Base-by-base conservation (phyloP, 2,113 vertebrate species). In the Acrocephalus arundinaceus region DNA sequence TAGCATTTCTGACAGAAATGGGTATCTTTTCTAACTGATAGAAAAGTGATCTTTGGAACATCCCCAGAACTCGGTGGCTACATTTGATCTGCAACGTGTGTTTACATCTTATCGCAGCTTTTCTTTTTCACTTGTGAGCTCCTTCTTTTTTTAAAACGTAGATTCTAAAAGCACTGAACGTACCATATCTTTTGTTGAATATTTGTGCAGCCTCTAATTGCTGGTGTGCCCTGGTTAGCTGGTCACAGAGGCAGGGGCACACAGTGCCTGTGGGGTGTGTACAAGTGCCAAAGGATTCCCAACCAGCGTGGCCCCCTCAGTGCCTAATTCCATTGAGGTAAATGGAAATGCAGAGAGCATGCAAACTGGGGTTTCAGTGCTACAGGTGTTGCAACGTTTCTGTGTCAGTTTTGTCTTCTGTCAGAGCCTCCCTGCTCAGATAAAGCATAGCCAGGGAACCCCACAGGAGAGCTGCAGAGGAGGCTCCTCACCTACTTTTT, bases 1-100 rank as follows among this genome's bases (percentile, higher is more conserved):
- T 71, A 95, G 79, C 79, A 51, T 97, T 97, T 96, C 92, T 97
- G 94, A 96, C 96, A 94, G 91, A 95, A 83, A 94, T 65, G 76
- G 31, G 71, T 91, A 67, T 91, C 87, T 95, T 94, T 94, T 82
- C 89, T 67, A 68, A 67, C 89, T 78, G 82, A 67, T 49, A 89
- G 80, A 83, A 91, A 83, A 91, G 57, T 30, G 37, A 49, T 96
- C 63, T 81, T 87, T 95, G 88, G 83, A 61, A 73, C 85, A 55
- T 85, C 66, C 76, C 81, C 90, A 90, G 81, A 76, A 96, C 31
- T 80, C 3, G 2, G 37, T 88, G 61, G 59, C 68, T 92, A 46
- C 7, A 5, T 88, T 94, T 89, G 79, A 81, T 90, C 58, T 57
- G 35, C 37, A 72, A 30, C 0, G 6, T 58, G 19, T 66, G 39